These are phyloP conservation scores for Chaetura pelagica DNA, from an alignment of 2,113 vertebrate species.

Conservation along the genomic window DNA sequence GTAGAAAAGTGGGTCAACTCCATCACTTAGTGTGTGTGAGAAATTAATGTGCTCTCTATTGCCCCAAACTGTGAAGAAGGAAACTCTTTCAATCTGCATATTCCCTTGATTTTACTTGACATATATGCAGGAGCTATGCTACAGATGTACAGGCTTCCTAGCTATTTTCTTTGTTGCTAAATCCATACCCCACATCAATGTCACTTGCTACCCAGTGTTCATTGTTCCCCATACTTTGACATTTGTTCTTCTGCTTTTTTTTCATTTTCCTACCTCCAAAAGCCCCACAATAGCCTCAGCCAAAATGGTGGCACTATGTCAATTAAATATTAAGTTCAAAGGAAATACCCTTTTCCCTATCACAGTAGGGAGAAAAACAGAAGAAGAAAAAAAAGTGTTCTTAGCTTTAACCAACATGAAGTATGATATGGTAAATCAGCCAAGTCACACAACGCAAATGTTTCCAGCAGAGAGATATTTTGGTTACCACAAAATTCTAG, in stretches of 20 bases:
- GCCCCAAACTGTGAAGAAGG: background rate
- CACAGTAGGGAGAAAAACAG: fast-evolving
- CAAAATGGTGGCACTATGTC: background rate
- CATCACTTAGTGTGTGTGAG: background rate
- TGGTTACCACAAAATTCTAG: background rate
- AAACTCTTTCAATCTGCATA: background rate
- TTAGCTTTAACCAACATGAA: background rate
- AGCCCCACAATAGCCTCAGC: background rate
- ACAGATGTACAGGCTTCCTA: background rate
- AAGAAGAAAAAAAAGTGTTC: background rate
- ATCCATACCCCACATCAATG: background rate
- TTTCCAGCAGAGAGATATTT: constrained; percentile 1
- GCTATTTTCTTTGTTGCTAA: background rate
- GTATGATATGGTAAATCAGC: background rate
- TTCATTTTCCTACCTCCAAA: background rate
- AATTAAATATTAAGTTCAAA: background rate
- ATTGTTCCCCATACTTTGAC: background rate
- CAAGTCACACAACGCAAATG: background rate
- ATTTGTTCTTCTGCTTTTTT: background rate
- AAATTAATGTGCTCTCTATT: background rate
- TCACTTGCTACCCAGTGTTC: background rate
- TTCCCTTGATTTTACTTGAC: background rate
- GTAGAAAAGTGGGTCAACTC: background rate
- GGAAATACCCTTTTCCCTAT: background rate
- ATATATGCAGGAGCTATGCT: background rate